A percentile compares a stretch with the other conserved stretches of the same genome.
Conservation (phyloP, 2,797 vertebrate genomes). For the Poeciliopsis paucimaculata region DNA sequence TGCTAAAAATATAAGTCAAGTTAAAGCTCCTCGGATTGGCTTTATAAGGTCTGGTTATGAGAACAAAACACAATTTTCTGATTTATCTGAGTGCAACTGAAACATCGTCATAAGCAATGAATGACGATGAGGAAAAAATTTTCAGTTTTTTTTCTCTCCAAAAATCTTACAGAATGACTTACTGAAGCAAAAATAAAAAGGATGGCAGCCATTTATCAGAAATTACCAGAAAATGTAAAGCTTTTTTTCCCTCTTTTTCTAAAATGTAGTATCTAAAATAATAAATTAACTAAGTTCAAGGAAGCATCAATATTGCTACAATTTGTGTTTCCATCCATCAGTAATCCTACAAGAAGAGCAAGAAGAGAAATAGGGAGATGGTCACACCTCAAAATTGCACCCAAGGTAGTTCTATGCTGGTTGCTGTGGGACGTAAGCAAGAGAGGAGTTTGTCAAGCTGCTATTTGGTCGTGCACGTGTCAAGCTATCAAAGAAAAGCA, state of each 20-base stretch:
- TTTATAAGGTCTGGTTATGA: constrained; percentile 30
- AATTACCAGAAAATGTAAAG: background rate
- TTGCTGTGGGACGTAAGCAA: background rate
- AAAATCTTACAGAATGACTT: background rate
- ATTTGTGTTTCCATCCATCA: background rate
- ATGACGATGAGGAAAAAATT: too few relatives aligned
- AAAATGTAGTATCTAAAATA: background rate
- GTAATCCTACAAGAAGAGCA: background rate
- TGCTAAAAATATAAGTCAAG: constrained; percentile 1
- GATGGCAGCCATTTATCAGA: background rate
- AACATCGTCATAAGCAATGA: constrained; percentile 5
- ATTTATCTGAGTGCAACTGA: constrained; percentile 14
- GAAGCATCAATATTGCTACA: background rate
- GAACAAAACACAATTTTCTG: constrained; percentile 11
- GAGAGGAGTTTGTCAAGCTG: background rate
- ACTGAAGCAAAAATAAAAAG: background rate
- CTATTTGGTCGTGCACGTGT: background rate
- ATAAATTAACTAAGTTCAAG: background rate
- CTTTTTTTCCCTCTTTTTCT: too few relatives aligned
- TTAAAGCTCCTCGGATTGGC: constrained; percentile 11
- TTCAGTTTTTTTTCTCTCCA: background rate
- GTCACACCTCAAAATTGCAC: background rate
- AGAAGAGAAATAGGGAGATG: background rate
- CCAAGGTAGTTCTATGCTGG: background rate
- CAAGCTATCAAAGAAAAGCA: background rate